Evolutionary conservation across 2,888 invertebrate genomes (phyloP), one percentile per base, ranked within the genome.

Genomic region (Sipunculus nudus): DNA sequence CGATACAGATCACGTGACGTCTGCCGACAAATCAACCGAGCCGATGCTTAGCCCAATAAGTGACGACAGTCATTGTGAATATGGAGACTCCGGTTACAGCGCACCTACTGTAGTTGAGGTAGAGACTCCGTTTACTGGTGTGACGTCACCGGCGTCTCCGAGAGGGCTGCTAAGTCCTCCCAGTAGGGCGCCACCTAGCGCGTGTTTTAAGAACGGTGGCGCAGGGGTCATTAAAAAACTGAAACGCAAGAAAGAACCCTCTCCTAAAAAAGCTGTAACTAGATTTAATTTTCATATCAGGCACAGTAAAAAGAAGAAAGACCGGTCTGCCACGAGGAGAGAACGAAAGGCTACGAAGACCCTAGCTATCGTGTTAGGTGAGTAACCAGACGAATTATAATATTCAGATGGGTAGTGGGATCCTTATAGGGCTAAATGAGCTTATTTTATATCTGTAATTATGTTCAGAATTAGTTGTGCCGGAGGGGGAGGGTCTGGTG

Each of bases 321-420:
- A 66, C 3, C 50, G 48, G 32, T 74, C 75, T 1, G 28, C 5
- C 5, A 16, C 50, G 4, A 76, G 73, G 45, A 60, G 77, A 58
- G 99, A 99, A 81, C 89, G 96, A 63, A 96, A 99, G 85, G 98
- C 99, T 32, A 99, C 98, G 8, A 98, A 98, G 87, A 99, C 98
- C 8, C 86, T 99, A 71, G 98, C 97, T 59, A 97, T 99, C 84
- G 99, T 99, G 71, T 88, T 99, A 83, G 97, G 98, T 98, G 86
- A 89, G 90, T 84, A 46, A 10, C 19, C 10, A n/a, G 10, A 16
- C 10, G n/a, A n/a, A n/a, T n/a, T n/a, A n/a, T n/a, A n/a, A n/a
- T n/a, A n/a, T n/a, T n/a, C n/a, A n/a, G n/a, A n/a, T n/a, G n/a
- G n/a, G n/a, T n/a, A n/a, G n/a, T n/a, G n/a, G n/a, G n/a, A n/a